A percentile compares a stretch with the other conserved stretches of the same genome.
Conservation (phyloP, 2,113 vertebrate species). For the Callocephalon fimbriatum region DNA sequence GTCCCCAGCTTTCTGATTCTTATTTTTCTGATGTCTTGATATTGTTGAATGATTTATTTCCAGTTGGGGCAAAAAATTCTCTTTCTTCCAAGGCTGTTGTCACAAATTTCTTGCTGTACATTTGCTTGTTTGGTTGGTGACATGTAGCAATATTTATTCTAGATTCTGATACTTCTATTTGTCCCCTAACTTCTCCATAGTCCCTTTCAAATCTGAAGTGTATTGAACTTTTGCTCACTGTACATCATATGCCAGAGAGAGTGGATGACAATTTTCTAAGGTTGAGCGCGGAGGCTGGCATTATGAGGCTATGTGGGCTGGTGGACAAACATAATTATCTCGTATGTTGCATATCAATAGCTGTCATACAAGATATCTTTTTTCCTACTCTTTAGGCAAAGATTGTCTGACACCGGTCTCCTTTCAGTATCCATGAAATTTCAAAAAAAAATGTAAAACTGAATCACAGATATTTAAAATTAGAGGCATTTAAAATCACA, state of each 20-base stretch:
- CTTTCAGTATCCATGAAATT: not conserved
- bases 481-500: not conserved
- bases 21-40: constrained; percentile 26
- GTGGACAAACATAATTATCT: not conserved
- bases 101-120: constrained; percentile 17
- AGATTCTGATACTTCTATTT: constrained; percentile 18
- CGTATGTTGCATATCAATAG: not conserved
- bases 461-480: not conserved
- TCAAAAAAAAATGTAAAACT: not conserved
- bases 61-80: not conserved
- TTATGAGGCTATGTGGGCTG: not conserved
- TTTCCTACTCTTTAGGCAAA: not conserved
- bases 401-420: not conserved
- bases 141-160: constrained; percentile 37
- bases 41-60: constrained; percentile 45
- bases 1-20: not conserved
- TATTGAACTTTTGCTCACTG: constrained; percentile 23
- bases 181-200: not conserved
- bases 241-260: not conserved
- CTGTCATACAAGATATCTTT: not conserved
- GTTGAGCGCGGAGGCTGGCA: not conserved
- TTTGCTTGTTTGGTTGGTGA: constrained; percentile 12
- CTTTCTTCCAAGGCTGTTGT: constrained; percentile 14
- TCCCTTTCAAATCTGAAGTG: constrained; percentile 33
- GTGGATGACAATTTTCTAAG: constrained; percentile 14